These are phyloP conservation scores for Pollenia labialis DNA, from an alignment of 2,888 invertebrate genomes.

Conservation along the genomic window DNA sequence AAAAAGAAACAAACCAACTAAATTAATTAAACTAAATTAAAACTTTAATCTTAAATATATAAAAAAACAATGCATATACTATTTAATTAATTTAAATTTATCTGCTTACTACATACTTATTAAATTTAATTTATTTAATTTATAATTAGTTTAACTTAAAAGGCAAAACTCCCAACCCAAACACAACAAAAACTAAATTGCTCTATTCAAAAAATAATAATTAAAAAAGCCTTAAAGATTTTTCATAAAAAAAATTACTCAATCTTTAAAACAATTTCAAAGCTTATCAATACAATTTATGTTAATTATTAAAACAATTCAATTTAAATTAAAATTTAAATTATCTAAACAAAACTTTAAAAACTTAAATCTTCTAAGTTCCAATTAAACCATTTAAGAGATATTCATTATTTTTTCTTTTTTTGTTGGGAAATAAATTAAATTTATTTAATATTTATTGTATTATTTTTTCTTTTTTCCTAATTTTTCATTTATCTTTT, in stretches of 20 bases:
- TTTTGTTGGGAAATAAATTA: conserved; percentile 32
- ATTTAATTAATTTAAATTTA: conserved; percentile 53
- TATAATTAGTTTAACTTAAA: conserved; percentile 55
- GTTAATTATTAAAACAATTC: too few species aligned
- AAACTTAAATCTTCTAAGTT: too few species aligned
- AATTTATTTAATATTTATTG: conserved; percentile 50
- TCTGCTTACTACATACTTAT: conserved; percentile 22
- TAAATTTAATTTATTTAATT: conserved; percentile 55
- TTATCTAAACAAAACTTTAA: too few species aligned
- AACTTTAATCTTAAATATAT: conserved; percentile 11
- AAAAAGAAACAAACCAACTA: conserved; percentile 10
- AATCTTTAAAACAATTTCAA: background rate
- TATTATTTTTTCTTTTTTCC: conserved; percentile 16
- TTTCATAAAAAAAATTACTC: conserved; percentile 19
- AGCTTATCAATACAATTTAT: background rate
- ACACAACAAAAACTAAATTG: conserved; percentile 1
- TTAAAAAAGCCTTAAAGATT: background rate
- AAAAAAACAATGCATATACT: conserved; percentile 53
- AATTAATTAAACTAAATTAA: conserved; percentile 33
- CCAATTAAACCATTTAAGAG: conserved; percentile 12
- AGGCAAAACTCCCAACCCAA: background rate
- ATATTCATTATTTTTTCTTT: conserved; percentile 2
- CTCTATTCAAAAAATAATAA: conserved; percentile 2
- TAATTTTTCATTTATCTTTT: conserved; percentile 24
- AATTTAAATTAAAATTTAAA: too few species aligned